Percentiles rank a stretch among this genome's conserved stretches.
phyloP scores from a whole-genome alignment of 2,797 vertebrate species.

The Galago senegalensis region DNA sequence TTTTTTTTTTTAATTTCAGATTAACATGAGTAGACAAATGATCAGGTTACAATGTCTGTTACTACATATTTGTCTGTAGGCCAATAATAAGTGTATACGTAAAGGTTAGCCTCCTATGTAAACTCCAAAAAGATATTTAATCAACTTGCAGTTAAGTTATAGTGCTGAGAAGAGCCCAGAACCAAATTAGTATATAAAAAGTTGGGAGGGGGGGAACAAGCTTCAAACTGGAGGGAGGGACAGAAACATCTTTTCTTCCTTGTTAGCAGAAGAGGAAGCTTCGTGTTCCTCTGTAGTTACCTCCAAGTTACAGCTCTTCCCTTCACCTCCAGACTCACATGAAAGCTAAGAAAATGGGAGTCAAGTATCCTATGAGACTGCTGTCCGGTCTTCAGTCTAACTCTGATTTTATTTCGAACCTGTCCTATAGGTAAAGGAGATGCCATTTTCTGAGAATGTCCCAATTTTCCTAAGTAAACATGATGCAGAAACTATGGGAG shows the following conservation, averaged over 20 bases:
- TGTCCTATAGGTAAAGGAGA: background rate
- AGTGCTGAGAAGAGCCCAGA: background rate
- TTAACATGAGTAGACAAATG: too few species aligned
- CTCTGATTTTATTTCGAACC: background rate
- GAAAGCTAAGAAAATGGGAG: background rate
- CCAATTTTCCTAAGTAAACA: background rate
- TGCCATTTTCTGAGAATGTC: background rate
- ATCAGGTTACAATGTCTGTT: too few species aligned
- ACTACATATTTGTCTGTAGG: background rate
- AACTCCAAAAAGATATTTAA: background rate
- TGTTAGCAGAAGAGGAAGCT: background rate
- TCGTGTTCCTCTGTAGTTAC: background rate
- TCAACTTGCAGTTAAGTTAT: background rate
- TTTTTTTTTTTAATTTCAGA: too few species aligned
- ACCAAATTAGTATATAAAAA: background rate
- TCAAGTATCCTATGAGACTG: too few species aligned
- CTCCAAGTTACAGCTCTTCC: background rate
- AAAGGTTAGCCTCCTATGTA: background rate
- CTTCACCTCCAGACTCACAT: background rate
- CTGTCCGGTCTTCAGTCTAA: background rate
- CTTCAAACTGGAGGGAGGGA: background rate
- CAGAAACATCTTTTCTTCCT: background rate
- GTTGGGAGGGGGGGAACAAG: background rate
- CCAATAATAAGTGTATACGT: background rate
- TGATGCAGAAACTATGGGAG: background rate